Conservation (phyloP, 2,888 invertebrate species). For the Ernsta delagoae region DNA sequence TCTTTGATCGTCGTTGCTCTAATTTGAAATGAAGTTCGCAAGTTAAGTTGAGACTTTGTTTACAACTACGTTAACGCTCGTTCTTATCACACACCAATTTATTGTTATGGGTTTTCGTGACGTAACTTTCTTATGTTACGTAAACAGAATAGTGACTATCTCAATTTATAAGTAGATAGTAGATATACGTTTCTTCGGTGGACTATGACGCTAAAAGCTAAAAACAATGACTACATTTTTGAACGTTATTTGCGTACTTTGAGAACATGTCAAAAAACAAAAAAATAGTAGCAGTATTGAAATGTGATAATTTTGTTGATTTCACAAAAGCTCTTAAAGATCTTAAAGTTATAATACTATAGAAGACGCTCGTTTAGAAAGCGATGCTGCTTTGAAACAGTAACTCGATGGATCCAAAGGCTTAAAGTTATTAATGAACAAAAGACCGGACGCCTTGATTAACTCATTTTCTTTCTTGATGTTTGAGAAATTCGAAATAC, state of each 20-base stretch:
- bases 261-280: too few relatives aligned
- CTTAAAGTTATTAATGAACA: slow-evolving; percentile 38
- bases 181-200: too few relatives aligned
- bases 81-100: background rate
- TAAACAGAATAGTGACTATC: too few relatives aligned
- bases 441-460: slow-evolving; percentile 35
- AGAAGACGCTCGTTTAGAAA: slow-evolving; percentile 17
- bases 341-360: background rate
- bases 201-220: too few relatives aligned
- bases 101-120: background rate
- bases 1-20: slow-evolving; percentile 20
- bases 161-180: too few relatives aligned
- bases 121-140: too few relatives aligned
- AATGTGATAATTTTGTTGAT: background rate
- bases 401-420: slow-evolving; percentile 32
- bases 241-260: too few relatives aligned
- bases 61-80: background rate
- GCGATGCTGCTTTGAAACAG: slow-evolving; percentile 27
- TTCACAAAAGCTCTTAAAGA: background rate
- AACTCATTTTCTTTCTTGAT: slow-evolving; percentile 37
- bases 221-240: too few relatives aligned
- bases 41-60: slow-evolving; percentile 17
- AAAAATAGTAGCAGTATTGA: too few relatives aligned
- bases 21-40: slow-evolving; percentile 18
- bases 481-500: slow-evolving; percentile 35